Evolutionary conservation across 2,797 vertebrate species (phyloP).

Genomic region (Pangasius djambal): DNA sequence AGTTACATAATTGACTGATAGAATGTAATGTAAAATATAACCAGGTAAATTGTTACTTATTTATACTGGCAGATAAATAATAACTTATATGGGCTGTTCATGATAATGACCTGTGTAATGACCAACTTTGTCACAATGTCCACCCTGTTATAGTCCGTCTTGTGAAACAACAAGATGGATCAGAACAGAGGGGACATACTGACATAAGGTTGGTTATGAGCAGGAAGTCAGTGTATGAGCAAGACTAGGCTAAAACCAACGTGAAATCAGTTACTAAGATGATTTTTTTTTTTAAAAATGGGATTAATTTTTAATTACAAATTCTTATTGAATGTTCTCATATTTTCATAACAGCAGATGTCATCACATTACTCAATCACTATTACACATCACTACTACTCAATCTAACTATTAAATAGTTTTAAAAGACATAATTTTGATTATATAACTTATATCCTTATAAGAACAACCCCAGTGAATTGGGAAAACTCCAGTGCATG

Average conservation of each 20-base stretch:
- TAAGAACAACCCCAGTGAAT: neutral
- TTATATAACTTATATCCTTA: neutral
- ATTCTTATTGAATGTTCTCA: neutral
- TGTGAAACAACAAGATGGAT: neutral
- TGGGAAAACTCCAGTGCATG: neutral
- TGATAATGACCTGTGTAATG: neutral
- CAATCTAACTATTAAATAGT: neutral
- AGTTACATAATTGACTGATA: neutral
- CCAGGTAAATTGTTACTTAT: neutral
- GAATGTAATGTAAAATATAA: neutral
- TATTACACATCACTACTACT: no score
- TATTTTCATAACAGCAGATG: neutral
- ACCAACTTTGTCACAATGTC: neutral
- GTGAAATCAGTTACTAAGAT: neutral
- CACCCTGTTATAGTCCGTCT: no score
- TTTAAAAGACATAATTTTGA: neutral
- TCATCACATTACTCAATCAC: neutral
- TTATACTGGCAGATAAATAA: neutral
- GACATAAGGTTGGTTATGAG: neutral
- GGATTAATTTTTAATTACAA: neutral
- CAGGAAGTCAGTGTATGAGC: neutral
- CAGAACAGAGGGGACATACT: neutral
- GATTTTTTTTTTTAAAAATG: neutral
- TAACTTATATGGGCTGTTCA: neutral
- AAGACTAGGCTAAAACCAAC: neutral